Evolutionary conservation across 2,797 vertebrate genomes (phyloP).

Genomic region (Pseudochromis fuscus): DNA sequence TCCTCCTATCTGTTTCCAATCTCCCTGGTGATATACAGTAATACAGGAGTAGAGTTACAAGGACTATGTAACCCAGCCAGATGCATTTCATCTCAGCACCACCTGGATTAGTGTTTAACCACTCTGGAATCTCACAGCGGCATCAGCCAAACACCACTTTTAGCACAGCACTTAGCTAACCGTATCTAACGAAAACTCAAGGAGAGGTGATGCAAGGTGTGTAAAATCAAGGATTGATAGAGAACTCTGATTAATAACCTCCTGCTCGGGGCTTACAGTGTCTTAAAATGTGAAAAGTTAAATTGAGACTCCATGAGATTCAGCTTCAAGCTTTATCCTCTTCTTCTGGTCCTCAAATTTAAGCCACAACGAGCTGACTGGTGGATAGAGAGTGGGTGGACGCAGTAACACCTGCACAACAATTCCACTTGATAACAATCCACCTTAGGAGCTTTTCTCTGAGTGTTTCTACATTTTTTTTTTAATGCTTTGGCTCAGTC

Average conservation of each 20-base stretch:
- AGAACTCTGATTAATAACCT: conserved; percentile 11
- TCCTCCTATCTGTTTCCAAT: conserved; percentile 71
- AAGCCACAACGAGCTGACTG: not conserved
- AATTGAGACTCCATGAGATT: conserved; percentile 23
- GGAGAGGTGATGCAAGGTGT: conserved; percentile 7
- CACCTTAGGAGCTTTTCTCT: not conserved
- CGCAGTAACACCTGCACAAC: not conserved
- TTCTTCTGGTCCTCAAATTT: not conserved
- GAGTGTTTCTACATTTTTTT: conserved; percentile 15
- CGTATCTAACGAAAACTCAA: conserved; percentile 23
- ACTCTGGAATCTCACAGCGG: conserved; percentile 72
- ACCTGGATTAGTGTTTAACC: conserved; percentile 82
- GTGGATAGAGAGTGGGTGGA: not conserved
- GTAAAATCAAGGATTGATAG: conserved; percentile 5
- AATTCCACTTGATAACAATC: not conserved
- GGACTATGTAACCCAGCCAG: conserved; percentile 66
- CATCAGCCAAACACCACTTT: conserved; percentile 68
- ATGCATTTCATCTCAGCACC: conserved; percentile 75
- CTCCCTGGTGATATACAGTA: conserved; percentile 71
- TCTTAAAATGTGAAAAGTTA: conserved; percentile 8
- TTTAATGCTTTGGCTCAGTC: not conserved
- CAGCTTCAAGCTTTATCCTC: not conserved
- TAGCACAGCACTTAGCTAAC: conserved; percentile 54
- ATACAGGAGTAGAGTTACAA: conserved; percentile 72
- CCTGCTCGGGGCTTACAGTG: not conserved